Base-by-base conservation (phyloP, 2,113 vertebrate species). In the Pantherophis guttatus region DNA sequence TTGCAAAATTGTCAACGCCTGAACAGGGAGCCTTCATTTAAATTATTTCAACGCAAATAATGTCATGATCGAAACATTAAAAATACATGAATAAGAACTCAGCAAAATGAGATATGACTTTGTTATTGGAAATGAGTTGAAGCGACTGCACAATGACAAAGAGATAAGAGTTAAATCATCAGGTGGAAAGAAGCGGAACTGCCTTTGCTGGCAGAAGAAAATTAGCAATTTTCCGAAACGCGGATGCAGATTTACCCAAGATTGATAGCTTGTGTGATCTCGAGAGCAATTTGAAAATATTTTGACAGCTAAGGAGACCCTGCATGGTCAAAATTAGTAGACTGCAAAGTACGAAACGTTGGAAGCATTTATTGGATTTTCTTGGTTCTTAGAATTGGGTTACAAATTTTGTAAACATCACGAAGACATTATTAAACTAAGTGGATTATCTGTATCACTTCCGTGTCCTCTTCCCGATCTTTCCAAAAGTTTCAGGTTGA, bases 11-110 rank as follows among this genome's bases (percentile, higher is more conserved):
- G 70, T n/a, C 17, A 86, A 15, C 33, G 57, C 8, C 88, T 53
- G 87, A 75, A 86, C 48, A 53, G n/a, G 11, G 87, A 62, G 50
- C 48, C n/a, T 62, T 55, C 48, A 8, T 90, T 86, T 48, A 86
- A 86, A 44, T 90, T 92, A 44, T 90, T 86, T 52, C 54, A 50
- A 19, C 44, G 19, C 19, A 26, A 75, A 59, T 86, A 86, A 62
- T 44, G 70, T 86, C 86, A 57, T 70, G 91, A 87, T 70, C 26
- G 50, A 44, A 24, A 86, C 90, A 90, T 94, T 94, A 94, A 92
- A 92, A 86, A 90, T 55, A 54, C 93, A 91, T 93, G 62, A 90
- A 93, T 93, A 86, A 86, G 92, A 90, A 91, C 81, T 65, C 90
- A 59, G 85, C 58, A 7, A 57, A 39, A 86, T 39, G 29, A 29